Conservation (phyloP, 2,113 vertebrate genomes). For the Seriola aureovittata region DNA sequence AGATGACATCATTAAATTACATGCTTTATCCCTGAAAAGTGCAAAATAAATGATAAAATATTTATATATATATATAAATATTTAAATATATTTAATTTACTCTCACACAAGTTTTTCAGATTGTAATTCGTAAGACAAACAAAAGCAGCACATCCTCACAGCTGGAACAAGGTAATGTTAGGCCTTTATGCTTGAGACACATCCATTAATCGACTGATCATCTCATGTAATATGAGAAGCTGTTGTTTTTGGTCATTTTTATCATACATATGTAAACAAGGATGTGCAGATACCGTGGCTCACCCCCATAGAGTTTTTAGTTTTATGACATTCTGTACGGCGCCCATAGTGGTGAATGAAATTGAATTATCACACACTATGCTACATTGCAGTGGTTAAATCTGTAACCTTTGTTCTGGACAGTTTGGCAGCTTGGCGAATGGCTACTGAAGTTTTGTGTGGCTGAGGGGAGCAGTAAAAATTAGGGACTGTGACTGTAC, state of each 20-base stretch:
- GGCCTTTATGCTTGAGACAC: no score
- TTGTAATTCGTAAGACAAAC: neutral
- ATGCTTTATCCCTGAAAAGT: no score
- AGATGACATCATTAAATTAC: neutral
- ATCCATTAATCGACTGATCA: neutral
- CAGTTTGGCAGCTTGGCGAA: constrained; percentile 16
- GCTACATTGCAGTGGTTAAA: neutral
- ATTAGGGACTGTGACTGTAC: constrained; percentile 32
- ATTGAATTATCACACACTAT: neutral
- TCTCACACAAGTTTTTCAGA: no score
- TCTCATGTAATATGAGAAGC: neutral
- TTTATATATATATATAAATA: no score
- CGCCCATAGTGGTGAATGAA: neutral
- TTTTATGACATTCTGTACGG: no score
- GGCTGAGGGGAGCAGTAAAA: constrained; percentile 16
- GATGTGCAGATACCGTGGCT: neutral
- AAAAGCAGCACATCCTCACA: neutral
- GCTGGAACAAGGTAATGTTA: neutral
- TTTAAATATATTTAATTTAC: neutral
- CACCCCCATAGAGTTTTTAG: neutral
- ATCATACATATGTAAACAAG: neutral
- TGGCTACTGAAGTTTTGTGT: constrained; percentile 8
- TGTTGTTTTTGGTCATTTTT: neutral
- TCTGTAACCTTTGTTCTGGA: neutral
- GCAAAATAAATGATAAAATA: no score